Conservation (phyloP, 2,888 invertebrate species). For the Platynereis dumerilii region DNA sequence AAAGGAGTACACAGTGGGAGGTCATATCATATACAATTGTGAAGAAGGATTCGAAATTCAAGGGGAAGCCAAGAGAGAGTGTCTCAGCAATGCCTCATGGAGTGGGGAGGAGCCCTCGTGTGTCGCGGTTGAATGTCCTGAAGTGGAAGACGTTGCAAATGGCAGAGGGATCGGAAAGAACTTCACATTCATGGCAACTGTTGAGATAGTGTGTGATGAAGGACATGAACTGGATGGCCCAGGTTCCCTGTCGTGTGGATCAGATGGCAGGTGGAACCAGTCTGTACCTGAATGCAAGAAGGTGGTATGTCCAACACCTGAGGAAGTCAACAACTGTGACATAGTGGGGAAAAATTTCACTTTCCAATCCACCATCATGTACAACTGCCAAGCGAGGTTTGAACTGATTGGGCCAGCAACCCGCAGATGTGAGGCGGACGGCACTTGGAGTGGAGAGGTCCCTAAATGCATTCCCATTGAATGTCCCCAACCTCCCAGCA, state of each 20-base stretch:
- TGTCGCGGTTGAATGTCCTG: constrained; percentile 16
- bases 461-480: constrained; percentile 44
- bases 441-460: constrained; percentile 26
- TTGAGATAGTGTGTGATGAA: constrained; percentile 44
- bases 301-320: constrained; percentile 41
- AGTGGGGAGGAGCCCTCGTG: constrained; percentile 22
- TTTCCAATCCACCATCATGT: constrained; percentile 25
- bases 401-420: constrained; percentile 10
- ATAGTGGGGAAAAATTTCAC: constrained; percentile 25
- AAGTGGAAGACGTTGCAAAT: constrained; percentile 49
- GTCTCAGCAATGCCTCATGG: constrained; percentile 24
- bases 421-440: constrained; percentile 30
- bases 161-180: constrained; percentile 60
- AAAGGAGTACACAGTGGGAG: constrained; percentile 17
- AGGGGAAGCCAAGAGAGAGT: constrained; percentile 36
- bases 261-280: constrained; percentile 52
- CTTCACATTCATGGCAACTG: constrained; percentile 36
- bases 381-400: constrained; percentile 21
- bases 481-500: constrained; percentile 55
- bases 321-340: constrained; percentile 7
- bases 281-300: constrained; percentile 47
- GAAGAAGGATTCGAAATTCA: constrained; percentile 45
- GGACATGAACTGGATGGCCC: constrained; percentile 50
- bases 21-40: constrained; percentile 30
- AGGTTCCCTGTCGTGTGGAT: constrained; percentile 44